Base-by-base conservation (phyloP, 2,888 invertebrate genomes). In the Elysia crispata region DNA sequence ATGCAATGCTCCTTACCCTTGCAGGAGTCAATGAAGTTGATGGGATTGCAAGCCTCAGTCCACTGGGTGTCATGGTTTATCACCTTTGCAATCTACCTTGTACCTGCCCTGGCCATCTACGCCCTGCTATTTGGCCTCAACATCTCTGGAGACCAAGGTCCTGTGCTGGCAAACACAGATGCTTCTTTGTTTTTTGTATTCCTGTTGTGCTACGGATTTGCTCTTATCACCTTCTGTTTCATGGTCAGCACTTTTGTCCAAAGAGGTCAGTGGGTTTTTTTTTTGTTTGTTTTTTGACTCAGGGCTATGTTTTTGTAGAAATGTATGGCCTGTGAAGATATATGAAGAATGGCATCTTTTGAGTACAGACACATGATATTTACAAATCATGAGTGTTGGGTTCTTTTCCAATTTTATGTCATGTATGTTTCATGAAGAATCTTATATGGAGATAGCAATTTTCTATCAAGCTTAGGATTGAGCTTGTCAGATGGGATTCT, bases 11-110 rank as follows among this genome's bases (percentile, higher is more conserved):
- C 11, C 41, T 41, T 41, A 3, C 30, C 15, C 3, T 60, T 76
- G 50, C 92, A 97, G 95, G 97, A 97, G 94, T 94, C 96, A 0
- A 96, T 97, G 96, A 96, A 96, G 93, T 96, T 97, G 92, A 96
- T 97, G 95, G 97, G 97, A 1, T 92, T 97, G 28, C 94, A 95
- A 31, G 95, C 95, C 57, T 96, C 95, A 94, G 93, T 96, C 84
- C 95, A 97, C 88, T 97, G 97, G 96, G 91, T 94, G 0, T 96
- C 96, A 1, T 97, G 97, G 96, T 96, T 96, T 91, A 93, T 95
- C 50, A 96, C 96, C 89, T 95, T 95, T 70, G 94, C 96, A 84
- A 85, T 95, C 6, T 95, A 95, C 89, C 93, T 96, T 78, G 86
- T 94, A 0, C 88, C 95, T 41, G 94, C 95, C 0, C 93, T 94